Conservation (phyloP, 2,888 invertebrate genomes). For the Luperina testacea region DNA sequence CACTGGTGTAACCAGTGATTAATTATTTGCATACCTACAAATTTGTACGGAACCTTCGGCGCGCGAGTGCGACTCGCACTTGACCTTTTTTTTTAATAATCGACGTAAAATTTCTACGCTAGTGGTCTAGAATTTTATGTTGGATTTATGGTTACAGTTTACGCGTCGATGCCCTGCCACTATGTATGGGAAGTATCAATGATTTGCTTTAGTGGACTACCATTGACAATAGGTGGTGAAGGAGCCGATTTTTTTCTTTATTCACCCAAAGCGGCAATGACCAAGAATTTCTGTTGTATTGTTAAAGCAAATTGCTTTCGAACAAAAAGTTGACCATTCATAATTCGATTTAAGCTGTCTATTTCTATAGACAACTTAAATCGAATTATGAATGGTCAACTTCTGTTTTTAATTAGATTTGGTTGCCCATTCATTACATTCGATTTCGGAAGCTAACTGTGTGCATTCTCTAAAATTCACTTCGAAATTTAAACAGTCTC, state of each 20-base stretch:
- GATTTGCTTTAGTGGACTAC: background rate
- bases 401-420: constrained; percentile 5
- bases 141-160: no score
- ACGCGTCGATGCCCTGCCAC: background rate
- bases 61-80: no score
- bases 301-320: constrained; percentile 31
- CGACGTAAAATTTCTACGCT: no score
- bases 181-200: constrained; percentile 1
- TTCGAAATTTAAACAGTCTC: background rate
- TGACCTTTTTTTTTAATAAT: no score
- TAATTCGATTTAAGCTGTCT: constrained; percentile 1
- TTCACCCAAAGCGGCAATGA: constrained; percentile 7
- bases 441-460: background rate
- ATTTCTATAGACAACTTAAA: no score
- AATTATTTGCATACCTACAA: no score
- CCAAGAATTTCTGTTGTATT: constrained; percentile 30
- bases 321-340: constrained; percentile 14
- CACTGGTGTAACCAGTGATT: no score
- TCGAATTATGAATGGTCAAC: no score
- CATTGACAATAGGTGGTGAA: background rate
- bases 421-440: background rate
- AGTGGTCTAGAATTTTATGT: no score
- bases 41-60: no score
- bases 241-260: constrained; percentile 3
- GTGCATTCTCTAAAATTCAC: background rate